Evolutionary conservation across 2,888 invertebrate species (phyloP).

Genomic region (Oligia strigilis): DNA sequence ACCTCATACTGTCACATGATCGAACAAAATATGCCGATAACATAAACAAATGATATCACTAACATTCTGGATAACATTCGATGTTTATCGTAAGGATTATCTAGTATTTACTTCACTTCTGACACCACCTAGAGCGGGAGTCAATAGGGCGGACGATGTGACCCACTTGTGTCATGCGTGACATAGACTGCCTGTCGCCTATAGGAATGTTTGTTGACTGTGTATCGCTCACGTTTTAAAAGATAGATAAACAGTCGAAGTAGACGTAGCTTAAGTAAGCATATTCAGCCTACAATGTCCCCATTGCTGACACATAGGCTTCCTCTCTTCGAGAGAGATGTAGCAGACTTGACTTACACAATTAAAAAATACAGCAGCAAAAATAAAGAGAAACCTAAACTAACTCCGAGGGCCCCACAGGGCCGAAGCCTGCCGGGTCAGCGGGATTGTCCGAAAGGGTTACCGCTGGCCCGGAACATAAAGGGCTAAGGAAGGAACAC

Average conservation of each 20-base stretch:
- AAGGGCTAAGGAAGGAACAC: too few species aligned
- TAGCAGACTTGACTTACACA: background rate
- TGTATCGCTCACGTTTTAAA: constrained; percentile 3
- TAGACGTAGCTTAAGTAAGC: too few species aligned
- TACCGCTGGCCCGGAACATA: too few species aligned
- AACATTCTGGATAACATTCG: constrained; percentile 32
- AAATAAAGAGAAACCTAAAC: too few species aligned
- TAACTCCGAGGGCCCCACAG: too few species aligned
- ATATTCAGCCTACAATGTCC: too few species aligned
- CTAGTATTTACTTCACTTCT: constrained; percentile 58
- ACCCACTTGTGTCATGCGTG: constrained; percentile 66
- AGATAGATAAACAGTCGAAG: background rate
- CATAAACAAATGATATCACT: constrained; percentile 51
- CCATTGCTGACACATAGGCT: too few species aligned
- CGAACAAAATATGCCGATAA: constrained; percentile 38
- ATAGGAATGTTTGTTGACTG: constrained; percentile 22
- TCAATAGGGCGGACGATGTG: constrained; percentile 56
- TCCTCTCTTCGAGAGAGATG: background rate
- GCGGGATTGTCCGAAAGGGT: too few species aligned
- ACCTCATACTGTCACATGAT: constrained; percentile 35
- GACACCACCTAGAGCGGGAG: constrained; percentile 60
- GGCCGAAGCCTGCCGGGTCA: too few species aligned
- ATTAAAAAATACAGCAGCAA: background rate
- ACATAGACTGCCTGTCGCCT: constrained; percentile 80
- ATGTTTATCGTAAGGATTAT: constrained; percentile 66